Base-by-base conservation (phyloP, 1,140 invertebrate species). In the Papilio glaucus region DNA sequence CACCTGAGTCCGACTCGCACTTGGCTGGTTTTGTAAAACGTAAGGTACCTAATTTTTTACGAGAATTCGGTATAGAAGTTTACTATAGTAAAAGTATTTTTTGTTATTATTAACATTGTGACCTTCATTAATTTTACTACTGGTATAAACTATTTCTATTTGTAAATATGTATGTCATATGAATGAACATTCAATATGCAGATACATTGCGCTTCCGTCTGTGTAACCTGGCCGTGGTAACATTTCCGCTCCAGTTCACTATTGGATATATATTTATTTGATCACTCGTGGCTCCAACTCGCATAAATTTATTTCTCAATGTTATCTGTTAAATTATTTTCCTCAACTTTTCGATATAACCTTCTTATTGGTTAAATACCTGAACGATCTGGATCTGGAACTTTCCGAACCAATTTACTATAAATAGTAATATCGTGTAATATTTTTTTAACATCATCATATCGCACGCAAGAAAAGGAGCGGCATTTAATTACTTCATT, bases 311-410 rank as follows among this genome's bases (percentile, higher is more conserved):
- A 49, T 49, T 49, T 49, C 45, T 49, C 45, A 49, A 49, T 49
- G 45, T 41, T 41, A 2, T 49, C 45, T 49, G 15, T 21, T 45
- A 15, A 45, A 15, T 45, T 49, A 49, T 49, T 49, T 49, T 49
- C 45, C 45, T 49, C 15, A 49, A 49, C 45, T 49, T 49, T 49
- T 15, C 45, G 45, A 49, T 49, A 49, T 18, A 49, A 49, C 45
- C 45, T 49, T 33, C 29, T 33, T 49, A 9, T 49, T 49, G 18
- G 15, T 49, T 15, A 49, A 49, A 49, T 49, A 49, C 7, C 8
- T 49, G 0, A 41, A 12, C 12, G 15, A 49, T 49, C 45, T 49
- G 45, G n/a, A 45, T 45, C 42, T 45, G n/a, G 45, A 49, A 49
- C 45, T 49, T 49, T 49, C 45, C 45, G 18, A 21, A 18, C 9